Evolutionary conservation across 2,888 invertebrate genomes (phyloP), one percentile per base, ranked within the genome.

Genomic region (Polydrusus tereticollis): DNA sequence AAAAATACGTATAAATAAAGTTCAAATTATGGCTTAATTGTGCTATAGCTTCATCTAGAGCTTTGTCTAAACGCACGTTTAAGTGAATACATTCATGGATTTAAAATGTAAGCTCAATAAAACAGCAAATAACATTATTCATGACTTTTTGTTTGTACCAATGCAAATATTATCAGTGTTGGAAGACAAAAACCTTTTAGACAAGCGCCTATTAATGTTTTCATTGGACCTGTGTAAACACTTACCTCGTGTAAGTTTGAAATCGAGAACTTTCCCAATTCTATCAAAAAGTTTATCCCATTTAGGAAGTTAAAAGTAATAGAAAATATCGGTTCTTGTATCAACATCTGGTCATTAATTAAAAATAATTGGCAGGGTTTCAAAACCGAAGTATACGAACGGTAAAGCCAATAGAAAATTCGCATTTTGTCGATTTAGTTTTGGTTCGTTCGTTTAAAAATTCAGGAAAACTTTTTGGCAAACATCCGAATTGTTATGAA

Each of bases 401-500:
- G 16, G 26, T 23, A 65, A 45, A 60, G 38, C 41, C 50, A 60
- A 68, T 68, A 50, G 59, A 67, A 33, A 36, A 58, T 45, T 18
- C 20, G 16, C 16, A 52, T 50, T 50, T 60, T 59, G 20, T 4
- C 68, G 60, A 41, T 68, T 36, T 68, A 68, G 60, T 68, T 60
- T 67, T 45, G 47, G 60, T 29, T 60, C 60, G 14, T 60, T 60
- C 68, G 36, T 68, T 68, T 52, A 60, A 66, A 68, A 68, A 55
- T 59, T 59, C 59, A 68, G 50, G 38, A 33, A 12, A 68, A 59
- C 68, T 68, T 60, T 59, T 68, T 52, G 52, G 64, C 64, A 52
- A 64, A 64, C 52, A 64, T 64, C 64, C 26, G 68, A 60, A 59
- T 47, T 68, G 59, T 68, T 50, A 50, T 68, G 68, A 68, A 68